Percentiles rank a stretch among this genome's conserved stretches.
Conservation (phyloP, 1,140 invertebrate genomes). For the Lordiphosa collinella region DNA sequence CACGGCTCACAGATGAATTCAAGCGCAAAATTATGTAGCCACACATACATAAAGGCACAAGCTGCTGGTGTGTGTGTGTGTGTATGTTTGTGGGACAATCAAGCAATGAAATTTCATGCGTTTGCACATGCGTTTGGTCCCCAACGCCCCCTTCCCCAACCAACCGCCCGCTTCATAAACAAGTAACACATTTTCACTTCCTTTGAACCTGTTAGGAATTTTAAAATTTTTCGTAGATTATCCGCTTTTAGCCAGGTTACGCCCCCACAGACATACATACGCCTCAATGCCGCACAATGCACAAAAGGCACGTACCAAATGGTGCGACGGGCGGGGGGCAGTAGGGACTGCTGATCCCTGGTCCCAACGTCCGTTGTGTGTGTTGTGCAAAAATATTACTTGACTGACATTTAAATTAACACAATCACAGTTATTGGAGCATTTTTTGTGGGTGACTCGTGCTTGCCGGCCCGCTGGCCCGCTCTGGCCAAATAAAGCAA, state of each 20-base stretch:
- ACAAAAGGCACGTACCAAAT: conserved; percentile 69
- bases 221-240: conserved; percentile 67
- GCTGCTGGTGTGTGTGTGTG: conserved; percentile 9
- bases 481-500: conserved; percentile 10
- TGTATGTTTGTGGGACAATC: conserved; percentile 65
- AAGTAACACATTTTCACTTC: conserved; percentile 77
- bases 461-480: background rate
- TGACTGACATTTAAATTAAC: conserved; percentile 78
- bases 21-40: conserved; percentile 77
- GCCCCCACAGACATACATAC: conserved; percentile 28
- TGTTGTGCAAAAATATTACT: conserved; percentile 70
- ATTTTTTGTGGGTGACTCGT: conserved; percentile 37
- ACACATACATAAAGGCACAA: conserved; percentile 34
- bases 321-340: background rate
- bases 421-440: conserved; percentile 75
- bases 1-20: conserved; percentile 69
- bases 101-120: conserved; percentile 78
- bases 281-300: conserved; percentile 64
- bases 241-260: conserved; percentile 61
- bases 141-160: background rate
- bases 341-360: conserved; percentile 25
- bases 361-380: conserved; percentile 42
- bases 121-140: conserved; percentile 67
- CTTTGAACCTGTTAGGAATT: conserved; percentile 75
- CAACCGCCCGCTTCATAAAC: conserved; percentile 49